Evolutionary conservation across 1,140 invertebrate genomes (phyloP).

Genomic region (Mercenaria mercenaria): DNA sequence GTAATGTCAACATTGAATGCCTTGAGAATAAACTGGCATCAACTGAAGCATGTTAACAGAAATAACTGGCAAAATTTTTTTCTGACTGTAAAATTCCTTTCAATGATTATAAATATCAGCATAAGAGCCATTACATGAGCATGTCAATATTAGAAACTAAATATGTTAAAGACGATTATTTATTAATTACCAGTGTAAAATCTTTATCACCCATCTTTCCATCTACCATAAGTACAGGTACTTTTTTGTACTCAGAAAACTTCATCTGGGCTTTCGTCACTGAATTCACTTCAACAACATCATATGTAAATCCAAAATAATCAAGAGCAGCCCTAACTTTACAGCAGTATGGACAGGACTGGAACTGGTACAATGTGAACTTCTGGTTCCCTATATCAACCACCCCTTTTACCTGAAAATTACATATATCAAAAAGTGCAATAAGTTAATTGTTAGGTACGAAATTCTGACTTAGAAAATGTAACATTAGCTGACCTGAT

Average conservation of each 20-base stretch:
- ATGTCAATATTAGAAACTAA: no score
- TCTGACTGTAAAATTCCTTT: no score
- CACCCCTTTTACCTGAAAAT: slow-evolving; percentile 85
- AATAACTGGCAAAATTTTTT: no score
- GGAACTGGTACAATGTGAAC: slow-evolving; percentile 97
- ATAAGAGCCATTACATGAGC: no score
- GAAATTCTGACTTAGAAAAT: no score
- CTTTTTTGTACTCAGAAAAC: slow-evolving; percentile 98
- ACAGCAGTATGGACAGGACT: slow-evolving; percentile 99
- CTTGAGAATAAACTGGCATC: no score
- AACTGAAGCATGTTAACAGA: no score
- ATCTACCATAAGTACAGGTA: slow-evolving; percentile 96
- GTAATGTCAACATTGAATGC: no score
- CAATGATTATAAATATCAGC: no score
- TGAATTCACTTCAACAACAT: slow-evolving; percentile 98
- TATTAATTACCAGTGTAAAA: slow-evolving; percentile 78
- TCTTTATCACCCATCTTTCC: slow-evolving; percentile 86
- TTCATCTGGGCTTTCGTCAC: slow-evolving; percentile 95
- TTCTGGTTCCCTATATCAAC: slow-evolving; percentile 92
- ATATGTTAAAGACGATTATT: no score
- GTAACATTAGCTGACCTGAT: no score
- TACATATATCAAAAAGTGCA: slow-evolving; percentile 77
- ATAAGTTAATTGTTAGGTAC: no score
- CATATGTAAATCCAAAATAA: slow-evolving; percentile 97
- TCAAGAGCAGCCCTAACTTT: slow-evolving; percentile 98